Base-by-base conservation (phyloP, 2,888 invertebrate genomes). In the Frankliniella intonsa region DNA sequence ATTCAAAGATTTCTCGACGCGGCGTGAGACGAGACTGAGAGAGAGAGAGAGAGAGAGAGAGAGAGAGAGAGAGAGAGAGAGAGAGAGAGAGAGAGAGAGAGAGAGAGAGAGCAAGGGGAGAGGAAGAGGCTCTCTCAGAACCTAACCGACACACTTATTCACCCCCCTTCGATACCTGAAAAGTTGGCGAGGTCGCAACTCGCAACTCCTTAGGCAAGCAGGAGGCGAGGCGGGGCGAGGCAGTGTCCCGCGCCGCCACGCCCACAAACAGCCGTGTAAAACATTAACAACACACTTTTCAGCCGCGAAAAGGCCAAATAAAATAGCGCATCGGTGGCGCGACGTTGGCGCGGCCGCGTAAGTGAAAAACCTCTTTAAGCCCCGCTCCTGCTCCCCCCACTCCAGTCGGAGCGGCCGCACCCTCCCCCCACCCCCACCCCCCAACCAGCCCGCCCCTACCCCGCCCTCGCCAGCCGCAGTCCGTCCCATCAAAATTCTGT, bases 341-440 rank as follows among this genome's bases (percentile, higher is more conserved):
- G 10, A 8, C 22, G 22, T 7, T 12, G 55, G 14, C 14, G 55
- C 55, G 19, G 55, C 5, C 5, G 55, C 55, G 69, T 76, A 76
- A 76, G 69, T 76, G 69, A 76, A 76, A 76, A 22, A n/a, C 69
- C 69, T 76, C 69, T 76, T 76, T 76, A 76, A 76, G 69, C 69
- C 69, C 69, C 22, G 22, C 69, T n/a, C 17, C 62, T 14, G 19
- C 69, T 12, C 12, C 10, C 25, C 69, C 62, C 55, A 17, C 62
- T 14, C 62, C 38, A 38, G 38, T 17, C 62, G 62, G 12, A 19
- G 17, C 62, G 19, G 62, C 17, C 62, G 14, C 62, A 19, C 62
- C 38, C 62, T 62, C 14, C 62, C 22, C 25, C 25, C 69, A 25
- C 69, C 69, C 69, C 5, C 69, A 25, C 22, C n/a, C 69, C 25